Evolutionary conservation across 2,797 vertebrate species (phyloP).

Genomic region (Triplophysa yarkandensis): DNA sequence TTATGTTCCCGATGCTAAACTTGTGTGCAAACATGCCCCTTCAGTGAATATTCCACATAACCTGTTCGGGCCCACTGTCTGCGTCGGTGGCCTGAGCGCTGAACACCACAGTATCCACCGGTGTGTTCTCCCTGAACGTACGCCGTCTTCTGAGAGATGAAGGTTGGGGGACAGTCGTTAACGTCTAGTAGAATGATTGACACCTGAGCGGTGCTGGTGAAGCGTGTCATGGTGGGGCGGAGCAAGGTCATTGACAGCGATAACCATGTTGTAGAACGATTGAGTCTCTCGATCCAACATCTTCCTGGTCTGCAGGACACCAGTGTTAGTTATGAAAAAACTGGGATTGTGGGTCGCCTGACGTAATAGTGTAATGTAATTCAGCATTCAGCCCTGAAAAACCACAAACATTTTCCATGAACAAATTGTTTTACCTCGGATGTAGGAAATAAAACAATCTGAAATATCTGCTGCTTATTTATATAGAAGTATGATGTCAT

Average conservation of each 20-base stretch:
- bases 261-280: constrained; percentile 92
- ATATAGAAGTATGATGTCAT: too few species aligned
- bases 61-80: constrained; percentile 96
- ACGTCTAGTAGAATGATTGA: constrained; percentile 93
- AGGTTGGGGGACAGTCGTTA: constrained; percentile 88
- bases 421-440: not conserved
- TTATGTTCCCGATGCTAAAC: constrained; percentile 87
- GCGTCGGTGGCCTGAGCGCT: constrained; percentile 84
- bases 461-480: too few species aligned
- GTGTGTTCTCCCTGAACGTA: constrained; percentile 93
- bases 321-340: constrained; percentile 79
- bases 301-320: constrained; percentile 79
- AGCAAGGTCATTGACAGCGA: constrained; percentile 89
- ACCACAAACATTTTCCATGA: not conserved
- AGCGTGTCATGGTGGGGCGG: constrained; percentile 72
- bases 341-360: constrained; percentile 86
- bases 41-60: constrained; percentile 93
- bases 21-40: constrained; percentile 77
- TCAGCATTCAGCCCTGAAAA: constrained; percentile 85
- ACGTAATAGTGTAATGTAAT: constrained; percentile 84
- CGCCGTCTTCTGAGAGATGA: constrained; percentile 87
- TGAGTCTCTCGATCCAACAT: constrained; percentile 88
- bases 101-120: constrained; percentile 89
- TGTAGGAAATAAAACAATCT: not conserved
- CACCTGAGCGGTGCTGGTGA: constrained; percentile 91